phyloP scores from a whole-genome alignment of 2,113 vertebrate species.

The Urocitellus parryii region DNA sequence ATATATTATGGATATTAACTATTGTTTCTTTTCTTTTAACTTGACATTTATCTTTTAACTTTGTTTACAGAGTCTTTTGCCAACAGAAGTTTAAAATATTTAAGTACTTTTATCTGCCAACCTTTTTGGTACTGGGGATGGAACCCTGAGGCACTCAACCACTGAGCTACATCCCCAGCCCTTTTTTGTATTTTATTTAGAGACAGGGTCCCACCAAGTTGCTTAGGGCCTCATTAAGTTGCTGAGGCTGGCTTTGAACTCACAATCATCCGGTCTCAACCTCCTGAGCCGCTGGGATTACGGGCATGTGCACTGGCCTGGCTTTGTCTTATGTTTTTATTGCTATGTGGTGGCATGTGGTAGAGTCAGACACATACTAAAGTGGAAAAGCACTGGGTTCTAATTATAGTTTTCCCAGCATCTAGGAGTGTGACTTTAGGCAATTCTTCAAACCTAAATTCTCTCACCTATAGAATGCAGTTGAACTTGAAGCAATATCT shows the following conservation, averaged over 20 bases:
- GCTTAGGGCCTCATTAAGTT: too few species aligned
- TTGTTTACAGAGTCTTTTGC: constrained; percentile 38
- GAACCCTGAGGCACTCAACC: too few species aligned
- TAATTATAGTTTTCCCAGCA: constrained; percentile 52
- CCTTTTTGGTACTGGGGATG: neutral
- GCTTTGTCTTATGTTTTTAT: neutral
- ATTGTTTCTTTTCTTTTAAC: constrained; percentile 34
- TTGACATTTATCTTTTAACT: constrained; percentile 37
- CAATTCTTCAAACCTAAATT: constrained; percentile 36
- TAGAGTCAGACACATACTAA: neutral
- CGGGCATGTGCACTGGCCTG: too few species aligned
- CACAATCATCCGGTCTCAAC: too few species aligned
- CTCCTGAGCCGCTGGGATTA: too few species aligned
- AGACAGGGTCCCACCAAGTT: too few species aligned
- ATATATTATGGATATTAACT: constrained; percentile 16
- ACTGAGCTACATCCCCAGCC: too few species aligned
- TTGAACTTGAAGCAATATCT: neutral
- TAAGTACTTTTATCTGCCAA: constrained; percentile 13
- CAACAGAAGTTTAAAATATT: neutral
- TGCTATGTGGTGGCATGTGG: constrained; percentile 8
- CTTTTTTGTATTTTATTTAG: too few species aligned
- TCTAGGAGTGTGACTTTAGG: neutral
- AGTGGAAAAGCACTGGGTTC: neutral
- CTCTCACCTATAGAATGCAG: constrained; percentile 33
- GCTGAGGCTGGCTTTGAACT: too few species aligned